A percentile compares a stretch with the other conserved stretches of the same genome.
Conservation (phyloP, 2,113 vertebrate genomes). For the Nycticebus coucang region DNA sequence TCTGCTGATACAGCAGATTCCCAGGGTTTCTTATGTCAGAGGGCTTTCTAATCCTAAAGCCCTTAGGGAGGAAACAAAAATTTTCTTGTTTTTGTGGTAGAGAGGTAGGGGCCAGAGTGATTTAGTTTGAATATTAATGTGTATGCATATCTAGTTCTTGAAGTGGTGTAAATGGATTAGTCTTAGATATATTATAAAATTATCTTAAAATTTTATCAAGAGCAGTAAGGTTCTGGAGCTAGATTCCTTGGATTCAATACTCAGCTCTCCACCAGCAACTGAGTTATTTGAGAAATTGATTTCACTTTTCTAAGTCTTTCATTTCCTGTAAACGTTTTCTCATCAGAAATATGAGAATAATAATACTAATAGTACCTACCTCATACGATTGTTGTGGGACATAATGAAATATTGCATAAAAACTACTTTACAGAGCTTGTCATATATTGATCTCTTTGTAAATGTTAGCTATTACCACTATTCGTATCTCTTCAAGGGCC, state of each 20-base stretch:
- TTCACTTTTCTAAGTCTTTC: not conserved
- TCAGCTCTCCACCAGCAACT: not conserved
- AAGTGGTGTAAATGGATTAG: not conserved
- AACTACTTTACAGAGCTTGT: not conserved
- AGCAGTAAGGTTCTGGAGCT: not conserved
- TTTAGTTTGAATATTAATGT: conserved; percentile 3
- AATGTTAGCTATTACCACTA: not conserved
- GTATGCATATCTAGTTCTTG: not conserved
- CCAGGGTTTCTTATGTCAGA: not conserved
- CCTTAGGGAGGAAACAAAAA: not conserved
- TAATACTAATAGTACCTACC: not conserved
- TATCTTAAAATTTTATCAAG: conserved; percentile 8
- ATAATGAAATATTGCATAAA: not conserved
- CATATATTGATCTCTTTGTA: not conserved
- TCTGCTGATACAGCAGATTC: not conserved
- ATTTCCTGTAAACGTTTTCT: not conserved
- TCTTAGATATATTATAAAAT: not conserved
- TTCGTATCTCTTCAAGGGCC: not conserved
- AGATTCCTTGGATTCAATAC: not conserved
- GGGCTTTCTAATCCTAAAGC: not conserved
- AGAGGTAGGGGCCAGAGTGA: not conserved
- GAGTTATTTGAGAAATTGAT: not conserved
- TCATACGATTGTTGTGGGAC: not conserved
- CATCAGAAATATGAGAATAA: not conserved
- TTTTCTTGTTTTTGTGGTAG: not conserved